Conservation (phyloP, 2,113 vertebrate species). For the Dasyornis broadbenti region DNA sequence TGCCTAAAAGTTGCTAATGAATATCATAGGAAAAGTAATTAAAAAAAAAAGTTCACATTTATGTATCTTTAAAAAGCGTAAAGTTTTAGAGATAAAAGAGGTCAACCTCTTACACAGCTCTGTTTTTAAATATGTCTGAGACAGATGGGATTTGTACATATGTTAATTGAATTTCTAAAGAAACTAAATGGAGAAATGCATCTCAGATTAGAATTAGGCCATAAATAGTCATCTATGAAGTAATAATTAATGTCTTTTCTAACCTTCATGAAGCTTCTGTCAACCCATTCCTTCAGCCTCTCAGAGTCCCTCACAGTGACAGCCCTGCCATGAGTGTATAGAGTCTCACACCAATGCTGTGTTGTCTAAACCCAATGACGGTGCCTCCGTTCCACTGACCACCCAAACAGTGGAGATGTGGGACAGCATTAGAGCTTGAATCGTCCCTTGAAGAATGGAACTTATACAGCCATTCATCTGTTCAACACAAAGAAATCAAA, state of each 20-base stretch:
- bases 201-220: neutral
- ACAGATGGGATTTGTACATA: neutral
- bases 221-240: neutral
- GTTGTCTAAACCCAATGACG: neutral
- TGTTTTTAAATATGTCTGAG: neutral
- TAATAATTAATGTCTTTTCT: neutral
- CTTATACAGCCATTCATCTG: neutral
- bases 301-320: neutral
- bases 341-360: neutral
- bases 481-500: neutral
- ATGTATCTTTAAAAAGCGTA: neutral
- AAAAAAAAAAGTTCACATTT: neutral
- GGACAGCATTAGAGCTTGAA: neutral
- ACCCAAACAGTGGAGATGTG: neutral
- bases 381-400: accelerated
- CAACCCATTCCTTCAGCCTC: neutral
- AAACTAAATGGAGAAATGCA: neutral
- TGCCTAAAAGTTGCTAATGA: neutral
- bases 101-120: neutral
- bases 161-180: neutral
- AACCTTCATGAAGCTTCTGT: neutral
- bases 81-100: neutral
- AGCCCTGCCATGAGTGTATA: neutral
- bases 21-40: neutral
- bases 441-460: neutral